These are phyloP conservation scores for Siphamia tubifer DNA, from an alignment of 2,113 vertebrate species.

Conservation along the genomic window DNA sequence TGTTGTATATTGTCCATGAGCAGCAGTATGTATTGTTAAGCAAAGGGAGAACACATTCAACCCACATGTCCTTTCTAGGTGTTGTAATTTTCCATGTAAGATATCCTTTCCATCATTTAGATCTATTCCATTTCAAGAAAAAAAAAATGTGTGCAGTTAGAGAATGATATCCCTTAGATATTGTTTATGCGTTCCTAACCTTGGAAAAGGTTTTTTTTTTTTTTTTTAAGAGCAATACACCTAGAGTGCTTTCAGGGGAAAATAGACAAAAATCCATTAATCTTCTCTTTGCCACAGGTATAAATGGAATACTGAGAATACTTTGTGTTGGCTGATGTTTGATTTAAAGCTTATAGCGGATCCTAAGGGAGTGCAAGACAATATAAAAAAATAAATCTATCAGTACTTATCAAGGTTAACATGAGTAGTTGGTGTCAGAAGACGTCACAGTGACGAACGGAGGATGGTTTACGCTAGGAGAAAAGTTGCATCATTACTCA, in stretches of 20 bases:
- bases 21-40: background rate
- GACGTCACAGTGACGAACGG: background rate
- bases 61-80: background rate
- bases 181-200: background rate
- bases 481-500: conserved; percentile 34
- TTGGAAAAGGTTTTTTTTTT: conserved; percentile 9
- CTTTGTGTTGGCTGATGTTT: conserved; percentile 20
- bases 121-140: background rate
- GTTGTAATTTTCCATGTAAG: background rate
- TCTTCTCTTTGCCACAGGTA: conserved; percentile 25
- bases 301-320: conserved; percentile 13
- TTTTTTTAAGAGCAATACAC: conserved; percentile 11
- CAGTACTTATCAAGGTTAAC: conserved; percentile 5
- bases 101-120: background rate
- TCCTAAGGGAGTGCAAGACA: background rate
- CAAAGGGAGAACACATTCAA: too few species aligned
- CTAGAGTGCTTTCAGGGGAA: conserved; percentile 6
- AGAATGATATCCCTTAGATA: background rate
- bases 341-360: conserved; percentile 40
- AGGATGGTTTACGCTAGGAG: background rate
- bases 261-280: conserved; percentile 25
- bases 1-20: too few species aligned
- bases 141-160: background rate
- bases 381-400: conserved; percentile 1
- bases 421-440: background rate